Evolutionary conservation across 2,797 vertebrate genomes (phyloP).

Genomic region (Galagoides demidoff): DNA sequence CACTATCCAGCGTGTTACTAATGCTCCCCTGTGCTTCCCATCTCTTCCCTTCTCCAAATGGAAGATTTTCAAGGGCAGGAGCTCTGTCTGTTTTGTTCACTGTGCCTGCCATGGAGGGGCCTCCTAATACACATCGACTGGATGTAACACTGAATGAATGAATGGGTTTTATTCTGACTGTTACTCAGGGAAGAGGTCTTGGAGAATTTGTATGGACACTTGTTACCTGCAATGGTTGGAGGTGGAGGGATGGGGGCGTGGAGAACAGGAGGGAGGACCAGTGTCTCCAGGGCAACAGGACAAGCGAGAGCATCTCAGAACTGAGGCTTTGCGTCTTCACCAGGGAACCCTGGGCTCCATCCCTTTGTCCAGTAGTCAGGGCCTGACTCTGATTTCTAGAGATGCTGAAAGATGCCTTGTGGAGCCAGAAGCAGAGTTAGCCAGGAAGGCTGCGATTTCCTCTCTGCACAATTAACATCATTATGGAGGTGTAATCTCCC

Average conservation of each 20-base stretch:
- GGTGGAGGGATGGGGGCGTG: neutral
- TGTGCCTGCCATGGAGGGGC: neutral
- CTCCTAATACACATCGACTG: neutral
- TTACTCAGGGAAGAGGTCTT: neutral
- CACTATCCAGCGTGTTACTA: rapidly evolving
- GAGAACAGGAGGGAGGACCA: neutral
- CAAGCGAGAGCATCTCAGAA: neutral
- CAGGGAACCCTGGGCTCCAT: neutral
- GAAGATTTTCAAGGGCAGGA: neutral
- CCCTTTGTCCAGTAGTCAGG: neutral
- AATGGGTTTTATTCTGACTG: neutral
- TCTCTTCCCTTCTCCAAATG: neutral
- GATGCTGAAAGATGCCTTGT: conserved; percentile 17
- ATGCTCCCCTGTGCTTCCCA: neutral
- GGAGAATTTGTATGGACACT: neutral
- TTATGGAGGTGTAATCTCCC: conserved; percentile 82
- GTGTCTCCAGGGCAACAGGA: neutral
- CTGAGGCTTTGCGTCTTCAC: neutral
- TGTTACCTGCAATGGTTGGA: neutral
- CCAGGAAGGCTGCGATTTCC: conserved; percentile 41
- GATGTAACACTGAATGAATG: neutral
- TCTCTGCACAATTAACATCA: conserved; percentile 76
- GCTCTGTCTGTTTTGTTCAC: neutral
- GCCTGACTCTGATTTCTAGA: neutral
- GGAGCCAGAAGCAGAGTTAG: neutral